Percentiles rank a stretch among this genome's conserved stretches.
These are phyloP conservation scores for Lucinisca nassula DNA, from an alignment of 2,888 invertebrate genomes.

Conservation along the genomic window DNA sequence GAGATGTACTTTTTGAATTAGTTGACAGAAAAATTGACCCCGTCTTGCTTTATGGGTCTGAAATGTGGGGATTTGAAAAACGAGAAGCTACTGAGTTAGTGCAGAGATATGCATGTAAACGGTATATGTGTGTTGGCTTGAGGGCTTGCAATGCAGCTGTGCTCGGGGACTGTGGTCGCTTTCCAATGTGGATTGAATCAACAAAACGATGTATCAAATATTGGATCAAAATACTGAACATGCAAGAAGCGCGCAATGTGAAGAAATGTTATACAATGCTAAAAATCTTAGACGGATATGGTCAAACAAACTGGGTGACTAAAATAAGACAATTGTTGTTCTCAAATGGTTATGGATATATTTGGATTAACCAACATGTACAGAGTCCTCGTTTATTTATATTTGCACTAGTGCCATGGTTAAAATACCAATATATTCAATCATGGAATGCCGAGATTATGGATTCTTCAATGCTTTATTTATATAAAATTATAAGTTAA, in stretches of 20 bases:
- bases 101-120: neutral
- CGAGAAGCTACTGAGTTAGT: neutral
- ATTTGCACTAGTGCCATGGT: neutral
- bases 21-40: constrained; percentile 44
- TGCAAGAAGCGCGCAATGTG: neutral
- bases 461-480: neutral
- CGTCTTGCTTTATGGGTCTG: constrained; percentile 30
- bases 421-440: neutral
- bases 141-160: neutral
- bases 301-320: neutral
- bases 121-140: neutral
- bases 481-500: neutral
- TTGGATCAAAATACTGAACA: neutral
- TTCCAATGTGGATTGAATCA: neutral
- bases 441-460: neutral
- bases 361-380: neutral
- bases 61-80: constrained; percentile 23
- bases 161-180: neutral
- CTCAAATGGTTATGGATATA: neutral
- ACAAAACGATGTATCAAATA: neutral
- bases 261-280: neutral
- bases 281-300: neutral
- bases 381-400: neutral
- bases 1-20: neutral
- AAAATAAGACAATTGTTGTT: neutral